Evolutionary conservation across 2,888 invertebrate species (phyloP), one percentile per base, ranked within the genome.

Genomic region (Elysia crispata): DNA sequence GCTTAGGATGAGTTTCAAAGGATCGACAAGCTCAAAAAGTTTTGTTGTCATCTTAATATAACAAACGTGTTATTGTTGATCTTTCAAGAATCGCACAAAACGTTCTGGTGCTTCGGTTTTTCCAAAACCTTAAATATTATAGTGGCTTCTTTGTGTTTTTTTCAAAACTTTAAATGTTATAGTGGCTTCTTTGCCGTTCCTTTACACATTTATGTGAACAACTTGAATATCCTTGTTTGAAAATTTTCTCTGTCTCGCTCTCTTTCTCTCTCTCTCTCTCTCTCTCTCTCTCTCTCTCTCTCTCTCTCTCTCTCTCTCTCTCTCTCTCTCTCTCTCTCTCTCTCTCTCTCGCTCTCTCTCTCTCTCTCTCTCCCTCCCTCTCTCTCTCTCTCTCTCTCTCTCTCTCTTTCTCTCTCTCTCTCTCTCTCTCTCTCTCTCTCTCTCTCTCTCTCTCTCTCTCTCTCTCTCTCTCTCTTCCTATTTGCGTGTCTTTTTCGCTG

Each of bases 401-500:
- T 70, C 6, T 41, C n/a, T 70, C n/a, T 70, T 25, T 41, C 1
- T 70, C 69, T 69, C n/a, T 31, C n/a, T 69, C 69, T 69, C 13
- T n/a, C 25, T 69, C 5, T n/a, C 31, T 30, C 13, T 69, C 13
- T 18, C 28, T 69, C 13, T 31, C 31, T 31, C 69, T 30, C 31
- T 25, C 49, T 33, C 33, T 41, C 23, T 25, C n/a, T 11, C 70
- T 70, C 49, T 41, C 23, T 70, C 70, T 66, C 66, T 66, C 1
- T 15, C 30, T 66, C 25, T 66, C 30, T 28, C 66, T 66, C 23
- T 60, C n/a, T 60, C 60, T 60, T 5, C 15, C 60, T 23, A 60
- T 60, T 18, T 60, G 3, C 15, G 6, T 23, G 23, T 60, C 15
- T 23, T 54, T 54, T 54, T 54, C n/a, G n/a, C n/a, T n/a, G n/a